A percentile compares a stretch with the other conserved stretches of the same genome.
Conservation (phyloP, 1,140 invertebrate genomes). For the Danaus plexippus region DNA sequence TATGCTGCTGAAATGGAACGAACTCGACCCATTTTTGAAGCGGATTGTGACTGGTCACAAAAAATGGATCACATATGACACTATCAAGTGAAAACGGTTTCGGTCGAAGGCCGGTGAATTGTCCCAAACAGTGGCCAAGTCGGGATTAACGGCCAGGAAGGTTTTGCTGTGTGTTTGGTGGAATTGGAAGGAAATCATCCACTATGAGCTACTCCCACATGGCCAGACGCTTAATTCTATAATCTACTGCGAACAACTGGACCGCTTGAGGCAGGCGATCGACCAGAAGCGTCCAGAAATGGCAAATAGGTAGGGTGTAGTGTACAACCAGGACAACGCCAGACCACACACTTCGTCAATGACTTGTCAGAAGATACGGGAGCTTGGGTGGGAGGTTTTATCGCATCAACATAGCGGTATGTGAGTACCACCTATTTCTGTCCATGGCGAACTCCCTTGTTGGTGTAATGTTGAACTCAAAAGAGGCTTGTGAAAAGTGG, state of each 20-base stretch:
- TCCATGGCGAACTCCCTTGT: background rate
- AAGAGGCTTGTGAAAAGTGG: too few species aligned
- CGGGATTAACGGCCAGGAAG: conserved; percentile 3
- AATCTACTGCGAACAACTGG: background rate
- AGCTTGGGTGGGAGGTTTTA: background rate
- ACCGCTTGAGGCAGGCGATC: background rate
- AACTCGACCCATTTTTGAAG: conserved; percentile 3
- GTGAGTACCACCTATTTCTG: background rate
- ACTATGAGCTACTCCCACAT: background rate
- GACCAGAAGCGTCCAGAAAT: background rate
- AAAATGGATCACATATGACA: background rate
- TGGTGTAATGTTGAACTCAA: too few species aligned
- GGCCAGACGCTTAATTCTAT: background rate
- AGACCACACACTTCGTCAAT: too few species aligned
- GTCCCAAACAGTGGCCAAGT: conserved; percentile 5
- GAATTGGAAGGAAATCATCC: conserved; percentile 1
- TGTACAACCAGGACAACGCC: too few species aligned
- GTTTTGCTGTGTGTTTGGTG: conserved; percentile 8
- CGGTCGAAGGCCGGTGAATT: background rate
- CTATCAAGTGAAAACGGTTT: background rate
- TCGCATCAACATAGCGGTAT: background rate
- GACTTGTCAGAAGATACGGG: background rate
- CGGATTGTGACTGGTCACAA: background rate
- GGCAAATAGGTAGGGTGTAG: background rate
- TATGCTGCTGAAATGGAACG: background rate